Evolutionary conservation across 1,140 invertebrate genomes (phyloP), one percentile per base, ranked within the genome.

Genomic region (Pachyrhynchus sulphureomaculatus): DNA sequence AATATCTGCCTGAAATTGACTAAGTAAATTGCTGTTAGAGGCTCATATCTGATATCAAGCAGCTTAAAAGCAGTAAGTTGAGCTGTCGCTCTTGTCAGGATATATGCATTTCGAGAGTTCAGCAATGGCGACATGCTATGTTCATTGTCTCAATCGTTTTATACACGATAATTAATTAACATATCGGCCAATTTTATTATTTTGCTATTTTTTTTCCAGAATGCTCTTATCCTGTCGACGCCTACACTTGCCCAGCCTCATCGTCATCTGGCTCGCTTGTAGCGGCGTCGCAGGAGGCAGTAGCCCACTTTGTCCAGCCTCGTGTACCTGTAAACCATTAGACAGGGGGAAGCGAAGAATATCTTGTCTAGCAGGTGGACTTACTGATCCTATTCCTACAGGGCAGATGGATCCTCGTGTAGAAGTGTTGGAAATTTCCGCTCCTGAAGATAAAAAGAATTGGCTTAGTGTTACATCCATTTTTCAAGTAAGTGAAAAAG

Each of bases 381-480:
- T 89, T 76, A 77, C 74, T 34, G 75, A 77, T 51, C 75, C 79
- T 1, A 81, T 89, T 37, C 87, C 88, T 3, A 78, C 83, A 2
- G 75, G 79, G 23, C 77, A 81, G 47, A 81, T 91, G 75, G 83
- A 87, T 67, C 68, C 77, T 1, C 80, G 81, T 45, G 84, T 84
- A 18, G 80, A 89, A 73, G 78, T 90, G 2, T 76, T 92, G 33
- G 79, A 85, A 47, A 87, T 92, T 39, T 80, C 84, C 1, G 86
- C 88, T 0, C 87, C 89, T 1, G 71, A 79, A 10, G 74, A 81
- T 21, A 73, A 76, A 37, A 79, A 78, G 8, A 91, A 91, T 73
- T 76, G 78, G 36, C 76, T 92, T 6, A 87, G 86, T 0, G 86
- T 92, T 37, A 87, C 88, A 1, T 83, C 88, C 23, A 84, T 90